phyloP scores from a whole-genome alignment of 2,113 vertebrate genomes.

The Holacanthus passer region DNA sequence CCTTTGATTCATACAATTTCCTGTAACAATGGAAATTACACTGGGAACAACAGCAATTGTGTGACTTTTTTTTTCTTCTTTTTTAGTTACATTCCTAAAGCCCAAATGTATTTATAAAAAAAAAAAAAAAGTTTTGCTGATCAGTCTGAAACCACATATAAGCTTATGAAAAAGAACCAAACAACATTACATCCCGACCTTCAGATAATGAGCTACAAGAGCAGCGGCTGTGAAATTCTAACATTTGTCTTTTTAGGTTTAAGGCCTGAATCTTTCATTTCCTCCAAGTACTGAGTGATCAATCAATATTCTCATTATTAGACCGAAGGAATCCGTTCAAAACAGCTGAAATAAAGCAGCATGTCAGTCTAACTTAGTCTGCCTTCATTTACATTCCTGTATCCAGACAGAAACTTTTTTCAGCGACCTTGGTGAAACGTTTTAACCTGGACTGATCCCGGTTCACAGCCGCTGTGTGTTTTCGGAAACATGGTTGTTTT shows the following conservation, averaged over 20 bases:
- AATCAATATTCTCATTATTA: neutral
- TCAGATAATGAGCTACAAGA: neutral
- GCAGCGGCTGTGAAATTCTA: neutral
- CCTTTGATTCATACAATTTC: neutral
- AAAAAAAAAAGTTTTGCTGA: neutral
- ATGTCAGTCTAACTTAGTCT: neutral
- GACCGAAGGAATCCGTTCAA: neutral
- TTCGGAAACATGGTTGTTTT: neutral
- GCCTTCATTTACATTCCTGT: neutral
- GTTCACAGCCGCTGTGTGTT: neutral
- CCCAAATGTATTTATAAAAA: neutral
- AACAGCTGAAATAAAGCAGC: neutral
- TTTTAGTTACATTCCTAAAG: neutral
- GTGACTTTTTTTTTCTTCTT: neutral
- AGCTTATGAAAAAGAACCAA: neutral
- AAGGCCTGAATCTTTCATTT: neutral
- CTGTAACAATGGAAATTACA: neutral
- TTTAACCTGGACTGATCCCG: neutral
- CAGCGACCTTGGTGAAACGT: neutral
- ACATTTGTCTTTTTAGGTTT: neutral
- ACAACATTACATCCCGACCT: neutral
- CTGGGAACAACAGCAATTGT: neutral
- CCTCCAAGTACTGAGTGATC: neutral
- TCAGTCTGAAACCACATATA: neutral
- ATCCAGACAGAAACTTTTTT: neutral